Percentiles rank a stretch among this genome's conserved stretches.
phyloP scores from a whole-genome alignment of 2,113 vertebrate genomes.

The Sula dactylatra region DNA sequence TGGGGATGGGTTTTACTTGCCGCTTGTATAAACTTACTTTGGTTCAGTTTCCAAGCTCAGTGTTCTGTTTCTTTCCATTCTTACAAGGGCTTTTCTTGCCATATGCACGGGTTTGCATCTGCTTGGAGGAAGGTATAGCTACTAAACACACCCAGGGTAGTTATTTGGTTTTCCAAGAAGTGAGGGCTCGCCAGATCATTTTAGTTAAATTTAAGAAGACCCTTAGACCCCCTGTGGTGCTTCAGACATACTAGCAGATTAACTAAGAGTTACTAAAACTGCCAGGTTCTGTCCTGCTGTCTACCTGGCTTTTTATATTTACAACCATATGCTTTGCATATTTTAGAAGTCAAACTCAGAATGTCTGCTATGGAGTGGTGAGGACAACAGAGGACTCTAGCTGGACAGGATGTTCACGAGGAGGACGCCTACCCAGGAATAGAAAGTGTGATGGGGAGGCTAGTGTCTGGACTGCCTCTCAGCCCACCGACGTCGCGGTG shows the following conservation, averaged over 20 bases:
- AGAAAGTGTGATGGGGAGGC: not conserved
- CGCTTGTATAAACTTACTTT: not conserved
- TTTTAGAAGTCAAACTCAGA: not conserved
- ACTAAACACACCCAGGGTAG: not conserved
- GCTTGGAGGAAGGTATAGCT: not conserved
- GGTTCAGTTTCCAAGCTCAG: not conserved
- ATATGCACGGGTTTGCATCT: not conserved
- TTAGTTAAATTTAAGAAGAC: not conserved
- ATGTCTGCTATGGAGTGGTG: not conserved
- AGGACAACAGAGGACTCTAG: not conserved
- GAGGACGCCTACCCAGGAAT: not conserved
- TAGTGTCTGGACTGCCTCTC: not conserved
- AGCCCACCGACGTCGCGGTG: accelerated
- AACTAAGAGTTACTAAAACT: not conserved
- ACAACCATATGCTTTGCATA: not conserved
- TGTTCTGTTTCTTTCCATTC: not conserved
- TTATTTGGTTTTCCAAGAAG: not conserved
- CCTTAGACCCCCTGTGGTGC: not conserved
- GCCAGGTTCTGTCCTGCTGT: not conserved
- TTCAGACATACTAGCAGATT: not conserved
- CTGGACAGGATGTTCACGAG: not conserved
- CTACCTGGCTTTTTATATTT: not conserved
- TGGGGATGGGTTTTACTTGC: not conserved
- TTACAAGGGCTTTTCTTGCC: not conserved
- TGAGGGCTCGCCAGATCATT: not conserved